A percentile compares a stretch with the other conserved stretches of the same genome.
These are phyloP conservation scores for Cotesia vestalis DNA, from an alignment of 1,140 invertebrate species.

Conservation along the genomic window DNA sequence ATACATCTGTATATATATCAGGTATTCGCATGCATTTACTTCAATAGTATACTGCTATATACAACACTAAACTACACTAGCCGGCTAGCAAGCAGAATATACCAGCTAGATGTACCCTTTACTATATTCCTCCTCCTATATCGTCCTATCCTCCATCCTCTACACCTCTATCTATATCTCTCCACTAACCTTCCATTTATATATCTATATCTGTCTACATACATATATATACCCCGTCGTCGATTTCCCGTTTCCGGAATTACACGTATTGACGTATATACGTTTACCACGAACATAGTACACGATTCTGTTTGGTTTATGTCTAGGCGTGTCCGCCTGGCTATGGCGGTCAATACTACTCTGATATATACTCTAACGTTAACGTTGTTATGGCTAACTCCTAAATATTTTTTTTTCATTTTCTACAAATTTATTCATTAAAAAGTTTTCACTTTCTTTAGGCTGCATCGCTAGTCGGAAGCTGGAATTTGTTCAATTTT, in stretches of 20 bases:
- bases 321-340: conserved; percentile 51
- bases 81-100: too few species aligned
- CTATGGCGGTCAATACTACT: conserved; percentile 44
- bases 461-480: too few species aligned
- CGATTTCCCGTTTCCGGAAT: conserved; percentile 57
- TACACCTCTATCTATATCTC: conserved; percentile 27
- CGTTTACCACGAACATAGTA: conserved; percentile 51
- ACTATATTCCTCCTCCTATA: too few species aligned
- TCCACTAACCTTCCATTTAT: conserved; percentile 23
- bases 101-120: neutral
- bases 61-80: too few species aligned
- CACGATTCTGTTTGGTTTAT: conserved; percentile 57
- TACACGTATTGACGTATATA: conserved; percentile 62
- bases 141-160: too few species aligned
- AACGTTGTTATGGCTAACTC: neutral
- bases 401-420: neutral
- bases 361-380: conserved; percentile 25
- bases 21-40: conserved; percentile 33
- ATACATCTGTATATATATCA: conserved; percentile 20
- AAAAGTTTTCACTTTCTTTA: too few species aligned
- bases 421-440: neutral
- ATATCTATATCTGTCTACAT: neutral
- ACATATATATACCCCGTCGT: conserved; percentile 40
- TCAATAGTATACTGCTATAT: conserved; percentile 22
- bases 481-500: too few species aligned